Evolutionary conservation across 2,113 vertebrate species (phyloP), one percentile per base, ranked within the genome.

Genomic region (Dromaius novaehollandiae): DNA sequence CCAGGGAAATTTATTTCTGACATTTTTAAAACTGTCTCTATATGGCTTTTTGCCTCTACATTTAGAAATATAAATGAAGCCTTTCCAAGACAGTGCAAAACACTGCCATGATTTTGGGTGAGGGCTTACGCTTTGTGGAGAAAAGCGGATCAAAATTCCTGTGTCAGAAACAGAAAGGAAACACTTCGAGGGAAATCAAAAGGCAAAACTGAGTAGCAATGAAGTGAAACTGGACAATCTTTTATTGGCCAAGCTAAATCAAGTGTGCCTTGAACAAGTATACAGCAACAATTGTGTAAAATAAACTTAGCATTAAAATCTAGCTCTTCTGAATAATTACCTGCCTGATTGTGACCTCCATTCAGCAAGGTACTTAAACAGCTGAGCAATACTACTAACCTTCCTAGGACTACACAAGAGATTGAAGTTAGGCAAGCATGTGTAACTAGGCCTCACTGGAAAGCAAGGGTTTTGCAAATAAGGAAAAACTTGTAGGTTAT

Each of bases 251-350:
- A 28, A 95, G 76, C 69, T 89, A 84, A 73, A 82, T 80, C 53
- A 95, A 69, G 61, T 21, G 3, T 93, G 78, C 83, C 48, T 86
- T 88, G 55, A 83, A 73, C 34, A 74, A 76, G 50, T 46, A 79
- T 8, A 85, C 7, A 95, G 40, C 55, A 90, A 95, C 82, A 61
- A 74, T 0, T 68, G 58, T 61, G 51, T n/a, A 94, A 95, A 94
- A 84, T 24, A 94, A 96, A 61, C 11, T 17, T 87, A 83, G 70
- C 30, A 20, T 88, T 94, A 88, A 88, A 89, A 86, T 53, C 82
- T 66, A 78, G 88, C 81, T 93, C 96, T 95, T 83, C 94, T 88
- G 87, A 95, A 97, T 95, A 97, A 94, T 81, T 82, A 89, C 53
- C 79, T 87, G 46, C 75, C 82, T 78, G 51, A 86, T 96, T 88